phyloP scores from a whole-genome alignment of 2,113 vertebrate genomes.

The Lutjanus erythropterus region DNA sequence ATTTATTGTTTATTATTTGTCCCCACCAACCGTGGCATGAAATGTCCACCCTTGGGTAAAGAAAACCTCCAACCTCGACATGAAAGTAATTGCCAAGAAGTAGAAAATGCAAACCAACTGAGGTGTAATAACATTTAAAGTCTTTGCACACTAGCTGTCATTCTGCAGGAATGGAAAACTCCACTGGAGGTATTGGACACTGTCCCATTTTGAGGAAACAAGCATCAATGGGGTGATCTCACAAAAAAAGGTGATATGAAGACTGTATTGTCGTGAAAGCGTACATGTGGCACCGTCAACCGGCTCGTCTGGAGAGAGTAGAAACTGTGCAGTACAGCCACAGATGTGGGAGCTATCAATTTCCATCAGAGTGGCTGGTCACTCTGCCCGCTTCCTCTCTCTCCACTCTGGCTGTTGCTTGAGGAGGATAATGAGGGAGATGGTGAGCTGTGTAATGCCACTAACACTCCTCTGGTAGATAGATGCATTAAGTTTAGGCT shows the following conservation, averaged over 20 bases:
- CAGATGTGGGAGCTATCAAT: conserved; percentile 71
- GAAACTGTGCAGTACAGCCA: conserved; percentile 63
- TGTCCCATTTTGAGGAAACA: conserved; percentile 4
- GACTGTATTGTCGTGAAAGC: conserved; percentile 25
- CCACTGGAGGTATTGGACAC: not conserved
- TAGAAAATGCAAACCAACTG: not conserved
- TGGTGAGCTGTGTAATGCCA: conserved; percentile 64
- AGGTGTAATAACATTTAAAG: not conserved
- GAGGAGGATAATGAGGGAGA: conserved; percentile 71
- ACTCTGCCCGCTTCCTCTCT: conserved; percentile 55
- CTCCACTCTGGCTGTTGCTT: conserved; percentile 55
- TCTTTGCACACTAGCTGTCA: not conserved
- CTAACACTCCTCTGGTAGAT: conserved; percentile 61
- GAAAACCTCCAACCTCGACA: too few species aligned
- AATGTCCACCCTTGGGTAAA: too few species aligned
- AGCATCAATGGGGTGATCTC: conserved; percentile 19
- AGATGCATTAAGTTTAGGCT: conserved; percentile 68
- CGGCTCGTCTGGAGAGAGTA: conserved; percentile 37
- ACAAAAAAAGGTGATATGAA: conserved; percentile 22
- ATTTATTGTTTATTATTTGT: too few species aligned
- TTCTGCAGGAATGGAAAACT: not conserved
- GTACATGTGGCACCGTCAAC: conserved; percentile 26
- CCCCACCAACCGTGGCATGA: too few species aligned
- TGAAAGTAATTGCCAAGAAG: not conserved
- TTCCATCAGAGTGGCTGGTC: conserved; percentile 73